phyloP scores from a whole-genome alignment of 2,113 vertebrate species.

The Oriolus oriolus region DNA sequence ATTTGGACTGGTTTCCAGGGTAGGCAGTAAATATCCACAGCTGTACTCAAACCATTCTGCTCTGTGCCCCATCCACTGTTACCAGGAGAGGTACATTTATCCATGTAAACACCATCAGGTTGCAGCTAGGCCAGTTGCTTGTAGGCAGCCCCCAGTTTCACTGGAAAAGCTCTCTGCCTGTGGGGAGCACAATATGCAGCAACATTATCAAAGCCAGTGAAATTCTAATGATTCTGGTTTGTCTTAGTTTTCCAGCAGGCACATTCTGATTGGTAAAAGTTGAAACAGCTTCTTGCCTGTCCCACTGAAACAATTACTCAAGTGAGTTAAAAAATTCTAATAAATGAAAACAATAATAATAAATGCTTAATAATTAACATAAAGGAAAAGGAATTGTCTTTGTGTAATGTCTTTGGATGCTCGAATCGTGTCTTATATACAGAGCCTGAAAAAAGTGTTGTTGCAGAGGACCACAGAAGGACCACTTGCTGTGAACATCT shows the following conservation, averaged over 20 bases:
- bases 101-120: neutral
- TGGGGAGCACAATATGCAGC: neutral
- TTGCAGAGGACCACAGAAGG: neutral
- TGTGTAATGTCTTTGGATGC: neutral
- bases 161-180: neutral
- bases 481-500: neutral
- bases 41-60: neutral
- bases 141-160: neutral
- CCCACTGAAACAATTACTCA: neutral
- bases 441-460: neutral
- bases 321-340: neutral
- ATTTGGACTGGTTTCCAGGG: neutral
- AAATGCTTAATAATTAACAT: neutral
- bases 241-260: neutral
- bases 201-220: neutral
- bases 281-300: neutral
- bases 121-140: neutral
- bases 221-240: neutral
- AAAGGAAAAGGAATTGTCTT: neutral
- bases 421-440: neutral
- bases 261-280: neutral
- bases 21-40: accelerated
- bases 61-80: neutral
- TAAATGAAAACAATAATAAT: neutral
- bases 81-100: neutral